These are phyloP conservation scores for Polypedilum pembai DNA, from an alignment of 1,140 invertebrate species.

Conservation along the genomic window DNA sequence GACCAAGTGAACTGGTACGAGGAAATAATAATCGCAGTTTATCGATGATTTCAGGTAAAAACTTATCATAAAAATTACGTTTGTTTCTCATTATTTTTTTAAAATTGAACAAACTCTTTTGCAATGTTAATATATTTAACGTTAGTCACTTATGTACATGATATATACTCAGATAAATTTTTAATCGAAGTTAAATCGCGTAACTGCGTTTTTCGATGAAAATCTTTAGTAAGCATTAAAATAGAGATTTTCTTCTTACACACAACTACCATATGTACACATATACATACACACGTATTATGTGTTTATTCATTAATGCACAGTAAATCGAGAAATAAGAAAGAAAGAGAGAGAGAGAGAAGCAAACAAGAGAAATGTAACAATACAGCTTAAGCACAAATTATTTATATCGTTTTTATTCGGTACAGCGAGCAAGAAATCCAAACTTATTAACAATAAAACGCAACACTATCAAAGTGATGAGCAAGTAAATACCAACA, in stretches of 20 bases:
- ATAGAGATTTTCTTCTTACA: neutral
- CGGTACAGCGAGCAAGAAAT: conserved; percentile 44
- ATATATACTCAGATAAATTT: neutral
- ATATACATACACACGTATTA: neutral
- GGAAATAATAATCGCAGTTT: conserved; percentile 45
- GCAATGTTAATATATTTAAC: neutral
- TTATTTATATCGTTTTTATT: conserved; percentile 29
- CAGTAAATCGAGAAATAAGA: neutral
- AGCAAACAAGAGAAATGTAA: neutral
- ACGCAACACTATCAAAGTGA: conserved; percentile 28
- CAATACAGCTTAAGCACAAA: conserved; percentile 20
- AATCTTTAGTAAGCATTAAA: neutral
- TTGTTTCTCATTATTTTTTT: neutral
- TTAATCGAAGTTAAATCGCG: conserved; percentile 11
- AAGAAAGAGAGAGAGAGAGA: too few species aligned
- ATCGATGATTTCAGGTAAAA: conserved; percentile 43
- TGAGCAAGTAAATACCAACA: conserved; percentile 30
- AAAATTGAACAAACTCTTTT: too few species aligned
- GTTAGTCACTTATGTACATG: neutral
- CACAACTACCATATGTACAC: neutral
- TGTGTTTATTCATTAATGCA: conserved; percentile 22
- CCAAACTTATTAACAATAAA: conserved; percentile 39
- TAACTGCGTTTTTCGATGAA: conserved; percentile 17
- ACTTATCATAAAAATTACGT: neutral
- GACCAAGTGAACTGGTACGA: conserved; percentile 51